Evolutionary conservation across 2,888 invertebrate species (phyloP), one percentile per base, ranked within the genome.

Genomic region (Nectonema munidae): DNA sequence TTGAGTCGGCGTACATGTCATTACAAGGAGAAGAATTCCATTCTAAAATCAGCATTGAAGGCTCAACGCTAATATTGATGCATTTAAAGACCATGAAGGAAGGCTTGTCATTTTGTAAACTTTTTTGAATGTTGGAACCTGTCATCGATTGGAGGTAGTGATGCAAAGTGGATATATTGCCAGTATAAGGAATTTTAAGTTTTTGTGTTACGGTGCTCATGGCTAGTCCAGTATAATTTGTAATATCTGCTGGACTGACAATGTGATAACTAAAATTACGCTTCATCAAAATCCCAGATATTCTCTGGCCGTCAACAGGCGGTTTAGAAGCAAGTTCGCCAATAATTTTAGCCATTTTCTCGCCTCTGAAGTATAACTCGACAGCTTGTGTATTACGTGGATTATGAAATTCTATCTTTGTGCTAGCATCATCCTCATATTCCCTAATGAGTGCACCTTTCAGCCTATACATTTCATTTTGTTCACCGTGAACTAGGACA

Each of bases 241-340:
- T 68, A 16, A 95, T 61, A 57, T 99, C 95, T 3, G 66, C 63
- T 0, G 89, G 72, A 2, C 75, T 70, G 45, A 99, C 58, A 39
- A 99, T 66, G 54, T 89, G 83, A 53, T 89, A 95, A 57, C 81
- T 86, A 54, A 95, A 99, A 57, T 95, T 89, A 40, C 86, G 64
- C 55, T 86, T 86, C 2, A 95, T 79, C 29, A 95, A 61, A 41
- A 95, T 69, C 1, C 95, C 95, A 3, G 83, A 76, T 3, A 95
- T 56, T 42, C 65, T 63, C 41, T 68, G 65, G 11, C 70, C 72
- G 1, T 74, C 66, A 45, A 64, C 64, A 0, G 83, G 76, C 32
- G 68, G 66, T 37, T 70, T 68, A 48, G 73, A 63, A 0, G 89
- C 89, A 43, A 95, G 57, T 2, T 67, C 64, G 0, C 95, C 95